These are phyloP conservation scores for Progne subis DNA, from an alignment of 2,113 vertebrate genomes.

Conservation along the genomic window DNA sequence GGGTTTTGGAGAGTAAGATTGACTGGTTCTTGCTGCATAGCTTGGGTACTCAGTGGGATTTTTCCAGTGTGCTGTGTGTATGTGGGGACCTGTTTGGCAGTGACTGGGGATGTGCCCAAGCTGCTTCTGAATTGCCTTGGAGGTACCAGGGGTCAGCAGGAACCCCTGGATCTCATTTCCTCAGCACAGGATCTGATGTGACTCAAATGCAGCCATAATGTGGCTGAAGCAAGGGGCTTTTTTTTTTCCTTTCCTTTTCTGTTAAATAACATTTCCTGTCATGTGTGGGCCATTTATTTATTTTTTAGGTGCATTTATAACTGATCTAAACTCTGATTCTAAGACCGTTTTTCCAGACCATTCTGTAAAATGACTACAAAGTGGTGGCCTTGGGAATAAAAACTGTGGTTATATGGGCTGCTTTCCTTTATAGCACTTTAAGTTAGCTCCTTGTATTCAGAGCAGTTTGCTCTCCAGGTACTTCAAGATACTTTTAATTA, in stretches of 20 bases:
- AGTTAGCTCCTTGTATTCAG: neutral
- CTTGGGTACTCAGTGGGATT: neutral
- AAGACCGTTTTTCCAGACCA: neutral
- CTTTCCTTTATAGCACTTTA: neutral
- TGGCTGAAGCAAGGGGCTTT: neutral
- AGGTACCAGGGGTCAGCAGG: neutral
- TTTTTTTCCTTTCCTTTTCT: too few species aligned
- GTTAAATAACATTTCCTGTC: neutral
- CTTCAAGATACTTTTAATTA: neutral
- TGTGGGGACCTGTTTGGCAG: fast-evolving
- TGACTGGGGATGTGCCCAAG: neutral
- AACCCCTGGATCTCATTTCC: neutral
- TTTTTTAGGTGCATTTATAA: neutral
- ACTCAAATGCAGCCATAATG: neutral
- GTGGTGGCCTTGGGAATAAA: neutral
- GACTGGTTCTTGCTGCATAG: neutral
- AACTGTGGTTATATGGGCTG: neutral
- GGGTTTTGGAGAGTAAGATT: neutral
- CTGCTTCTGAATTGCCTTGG: neutral
- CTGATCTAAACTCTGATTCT: neutral
- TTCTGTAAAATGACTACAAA: neutral
- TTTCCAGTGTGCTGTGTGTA: neutral
- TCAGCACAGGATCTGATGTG: neutral
- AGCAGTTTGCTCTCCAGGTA: neutral
- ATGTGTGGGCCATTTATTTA: neutral